Conservation (phyloP, 2,113 vertebrate genomes). For the Empidonax alnorum region DNA sequence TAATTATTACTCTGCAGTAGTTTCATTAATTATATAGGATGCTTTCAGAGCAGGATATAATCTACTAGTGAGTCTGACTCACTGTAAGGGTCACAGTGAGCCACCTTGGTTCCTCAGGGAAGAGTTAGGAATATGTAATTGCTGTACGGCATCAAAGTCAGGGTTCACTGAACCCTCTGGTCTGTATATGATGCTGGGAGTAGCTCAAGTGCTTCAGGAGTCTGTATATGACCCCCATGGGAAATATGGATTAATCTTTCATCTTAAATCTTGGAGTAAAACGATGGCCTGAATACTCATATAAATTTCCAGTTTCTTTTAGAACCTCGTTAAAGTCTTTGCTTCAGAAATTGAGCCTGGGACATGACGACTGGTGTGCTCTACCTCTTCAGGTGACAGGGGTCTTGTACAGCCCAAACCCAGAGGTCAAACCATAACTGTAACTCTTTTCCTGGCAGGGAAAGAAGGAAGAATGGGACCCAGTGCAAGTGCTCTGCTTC, state of each 20-base stretch:
- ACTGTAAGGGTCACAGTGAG: not conserved
- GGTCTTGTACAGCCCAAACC: not conserved
- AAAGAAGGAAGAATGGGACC: not conserved
- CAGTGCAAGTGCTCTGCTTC: not conserved
- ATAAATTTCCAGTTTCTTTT: not conserved
- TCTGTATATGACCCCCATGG: not conserved
- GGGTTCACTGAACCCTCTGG: not conserved
- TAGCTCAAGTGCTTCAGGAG: not conserved
- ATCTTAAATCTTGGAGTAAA: slow-evolving; percentile 18
- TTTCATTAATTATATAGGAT: not conserved
- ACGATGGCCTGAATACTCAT: not conserved
- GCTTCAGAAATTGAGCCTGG: not conserved
- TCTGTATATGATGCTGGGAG: not conserved
- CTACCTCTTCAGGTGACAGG: not conserved
- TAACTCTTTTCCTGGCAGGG: not conserved
- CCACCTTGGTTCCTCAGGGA: not conserved
- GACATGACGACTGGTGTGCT: not conserved
- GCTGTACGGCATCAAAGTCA: not conserved
- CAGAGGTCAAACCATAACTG: not conserved
- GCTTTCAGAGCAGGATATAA: not conserved
- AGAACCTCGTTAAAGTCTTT: not conserved
- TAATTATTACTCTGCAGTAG: not conserved
- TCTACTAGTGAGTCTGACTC: not conserved
- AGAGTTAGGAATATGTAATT: not conserved
- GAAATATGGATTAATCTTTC: slow-evolving; percentile 6